A percentile compares a stretch with the other conserved stretches of the same genome.
These are phyloP conservation scores for Gobio gobio DNA, from an alignment of 2,113 vertebrate genomes.

Conservation along the genomic window DNA sequence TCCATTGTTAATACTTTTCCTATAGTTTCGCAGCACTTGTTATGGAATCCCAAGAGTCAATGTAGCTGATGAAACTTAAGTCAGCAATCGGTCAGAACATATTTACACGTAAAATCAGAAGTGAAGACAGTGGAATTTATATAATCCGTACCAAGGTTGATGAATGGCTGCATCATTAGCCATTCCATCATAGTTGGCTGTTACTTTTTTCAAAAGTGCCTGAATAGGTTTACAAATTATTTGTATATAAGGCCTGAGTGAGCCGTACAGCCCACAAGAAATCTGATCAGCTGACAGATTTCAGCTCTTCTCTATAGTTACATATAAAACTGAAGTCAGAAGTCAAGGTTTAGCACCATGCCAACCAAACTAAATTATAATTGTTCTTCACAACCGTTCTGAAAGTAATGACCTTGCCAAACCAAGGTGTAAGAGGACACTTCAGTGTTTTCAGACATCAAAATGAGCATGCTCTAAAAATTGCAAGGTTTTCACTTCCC, in stretches of 20 bases:
- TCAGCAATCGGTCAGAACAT: background rate
- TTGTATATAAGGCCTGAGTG: background rate
- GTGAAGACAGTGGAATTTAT: background rate
- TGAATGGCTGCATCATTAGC: background rate
- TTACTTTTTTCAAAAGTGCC: background rate
- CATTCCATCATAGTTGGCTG: background rate
- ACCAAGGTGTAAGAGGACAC: background rate
- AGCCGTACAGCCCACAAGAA: background rate
- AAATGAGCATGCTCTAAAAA: background rate
- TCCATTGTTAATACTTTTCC: background rate
- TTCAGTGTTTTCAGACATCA: background rate
- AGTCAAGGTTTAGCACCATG: slow-evolving; percentile 17
- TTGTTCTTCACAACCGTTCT: background rate
- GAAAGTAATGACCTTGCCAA: background rate
- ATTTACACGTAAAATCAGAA: background rate
- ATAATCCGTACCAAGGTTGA: background rate
- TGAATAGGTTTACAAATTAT: background rate
- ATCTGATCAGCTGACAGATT: background rate
- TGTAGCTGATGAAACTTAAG: background rate
- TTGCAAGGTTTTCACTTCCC: background rate
- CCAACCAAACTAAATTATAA: background rate
- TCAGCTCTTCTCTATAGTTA: background rate
- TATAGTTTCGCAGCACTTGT: background rate
- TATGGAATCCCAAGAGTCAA: background rate
- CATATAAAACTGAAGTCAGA: background rate